Evolutionary conservation across 2,888 invertebrate genomes (phyloP).

Genomic region (Caenorhabditis sinica): DNA sequence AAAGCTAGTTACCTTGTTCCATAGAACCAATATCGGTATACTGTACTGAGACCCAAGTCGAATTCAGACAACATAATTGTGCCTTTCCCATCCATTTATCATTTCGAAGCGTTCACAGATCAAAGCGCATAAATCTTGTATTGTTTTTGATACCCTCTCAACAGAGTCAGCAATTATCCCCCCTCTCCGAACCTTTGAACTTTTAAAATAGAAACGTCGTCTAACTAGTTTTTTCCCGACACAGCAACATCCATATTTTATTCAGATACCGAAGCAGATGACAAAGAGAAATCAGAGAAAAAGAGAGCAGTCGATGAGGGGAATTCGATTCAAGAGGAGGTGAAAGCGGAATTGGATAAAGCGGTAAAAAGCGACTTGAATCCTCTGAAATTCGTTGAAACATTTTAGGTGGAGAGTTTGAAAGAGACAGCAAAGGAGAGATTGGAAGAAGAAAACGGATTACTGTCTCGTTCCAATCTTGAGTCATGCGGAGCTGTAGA

Average conservation of each 20-base stretch:
- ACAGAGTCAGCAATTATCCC: constrained; percentile 28
- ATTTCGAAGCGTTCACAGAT: constrained; percentile 6
- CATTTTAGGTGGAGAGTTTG: constrained; percentile 58
- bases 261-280: constrained; percentile 38
- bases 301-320: constrained; percentile 57
- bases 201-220: constrained; percentile 27
- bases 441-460: constrained; percentile 48
- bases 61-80: background rate
- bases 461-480: constrained; percentile 35
- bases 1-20: no score
- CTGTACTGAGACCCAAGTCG: background rate
- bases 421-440: constrained; percentile 55
- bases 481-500: constrained; percentile 70
- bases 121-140: constrained; percentile 28
- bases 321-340: constrained; percentile 61
- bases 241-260: constrained; percentile 5
- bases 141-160: constrained; percentile 14
- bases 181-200: constrained; percentile 37
- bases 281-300: constrained; percentile 29
- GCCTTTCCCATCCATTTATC: background rate
- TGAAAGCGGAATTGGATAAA: constrained; percentile 64
- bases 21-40: no score
- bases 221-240: constrained; percentile 4
- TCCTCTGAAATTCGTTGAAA: background rate
- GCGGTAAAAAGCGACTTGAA: constrained; percentile 17